phyloP scores from a whole-genome alignment of 2,113 vertebrate genomes.

The Pangasianodon hypophthalmus region DNA sequence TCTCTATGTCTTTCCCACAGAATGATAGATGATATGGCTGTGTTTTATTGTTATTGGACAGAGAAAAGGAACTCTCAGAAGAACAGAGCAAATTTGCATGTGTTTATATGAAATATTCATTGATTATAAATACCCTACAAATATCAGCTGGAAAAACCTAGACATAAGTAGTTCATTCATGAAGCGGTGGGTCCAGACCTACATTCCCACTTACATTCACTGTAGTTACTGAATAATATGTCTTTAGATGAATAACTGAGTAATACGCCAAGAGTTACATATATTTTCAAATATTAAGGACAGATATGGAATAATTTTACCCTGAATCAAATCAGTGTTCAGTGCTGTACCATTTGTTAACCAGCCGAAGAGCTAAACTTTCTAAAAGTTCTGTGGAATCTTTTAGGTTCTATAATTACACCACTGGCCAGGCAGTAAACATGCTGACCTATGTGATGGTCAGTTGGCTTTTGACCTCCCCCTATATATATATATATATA shows the following conservation, averaged over 20 bases:
- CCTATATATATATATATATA: background rate
- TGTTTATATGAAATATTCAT: conserved; percentile 26
- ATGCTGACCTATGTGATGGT: conserved; percentile 4
- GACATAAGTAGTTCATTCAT: conserved; percentile 40
- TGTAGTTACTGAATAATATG: background rate
- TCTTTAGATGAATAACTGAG: background rate
- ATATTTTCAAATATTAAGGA: background rate
- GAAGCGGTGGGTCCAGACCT: background rate
- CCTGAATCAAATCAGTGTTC: conserved; percentile 4
- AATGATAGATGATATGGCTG: conserved; percentile 40
- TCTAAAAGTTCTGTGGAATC: background rate
- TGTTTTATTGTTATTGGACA: conserved; percentile 49
- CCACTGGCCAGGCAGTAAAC: background rate
- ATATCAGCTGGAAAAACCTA: conserved; percentile 31
- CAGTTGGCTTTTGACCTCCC: conserved; percentile 6
- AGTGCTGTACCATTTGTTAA: background rate
- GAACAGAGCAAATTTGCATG: conserved; percentile 26
- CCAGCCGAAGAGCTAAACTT: background rate
- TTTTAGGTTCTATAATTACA: background rate
- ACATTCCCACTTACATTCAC: background rate
- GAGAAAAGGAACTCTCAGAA: conserved; percentile 24
- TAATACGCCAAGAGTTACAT: background rate
- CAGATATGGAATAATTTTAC: background rate
- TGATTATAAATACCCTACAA: conserved; percentile 28
- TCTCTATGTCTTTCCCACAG: conserved; percentile 46